Evolutionary conservation across 2,113 vertebrate genomes (phyloP).

Genomic region (Chamaea fasciata): DNA sequence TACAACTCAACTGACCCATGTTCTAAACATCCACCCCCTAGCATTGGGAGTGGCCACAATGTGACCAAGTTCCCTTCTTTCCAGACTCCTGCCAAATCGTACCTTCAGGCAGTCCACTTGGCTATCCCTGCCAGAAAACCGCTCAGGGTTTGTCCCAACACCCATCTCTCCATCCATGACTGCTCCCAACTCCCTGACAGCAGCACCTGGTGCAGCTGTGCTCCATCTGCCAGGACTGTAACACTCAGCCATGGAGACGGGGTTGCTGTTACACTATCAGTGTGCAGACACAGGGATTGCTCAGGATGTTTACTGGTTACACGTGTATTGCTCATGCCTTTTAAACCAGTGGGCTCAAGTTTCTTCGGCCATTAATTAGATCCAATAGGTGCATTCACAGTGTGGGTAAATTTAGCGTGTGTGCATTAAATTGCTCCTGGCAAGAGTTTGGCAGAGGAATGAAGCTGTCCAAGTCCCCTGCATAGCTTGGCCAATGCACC

Average conservation of each 20-base stretch:
- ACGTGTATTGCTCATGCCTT: slow-evolving; percentile 24
- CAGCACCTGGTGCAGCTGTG: neutral
- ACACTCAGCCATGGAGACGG: neutral
- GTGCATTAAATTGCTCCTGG: neutral
- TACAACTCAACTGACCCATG: neutral
- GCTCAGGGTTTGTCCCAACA: neutral
- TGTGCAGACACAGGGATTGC: neutral
- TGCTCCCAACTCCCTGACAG: neutral
- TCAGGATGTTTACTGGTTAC: neutral
- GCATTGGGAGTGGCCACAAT: neutral
- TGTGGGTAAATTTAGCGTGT: neutral
- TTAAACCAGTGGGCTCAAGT: neutral
- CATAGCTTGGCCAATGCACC: neutral
- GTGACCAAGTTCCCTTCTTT: neutral
- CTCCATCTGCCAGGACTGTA: neutral
- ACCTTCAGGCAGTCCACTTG: neutral
- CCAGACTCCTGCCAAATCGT: neutral
- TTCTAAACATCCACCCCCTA: neutral
- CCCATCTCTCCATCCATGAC: neutral
- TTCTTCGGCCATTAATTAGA: neutral
- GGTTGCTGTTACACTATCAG: neutral
- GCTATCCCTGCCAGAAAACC: neutral
- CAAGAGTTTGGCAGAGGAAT: neutral
- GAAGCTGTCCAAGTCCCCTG: neutral
- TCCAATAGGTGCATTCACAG: neutral